phyloP scores from a whole-genome alignment of 1,140 invertebrate genomes.

The Periplaneta americana region DNA sequence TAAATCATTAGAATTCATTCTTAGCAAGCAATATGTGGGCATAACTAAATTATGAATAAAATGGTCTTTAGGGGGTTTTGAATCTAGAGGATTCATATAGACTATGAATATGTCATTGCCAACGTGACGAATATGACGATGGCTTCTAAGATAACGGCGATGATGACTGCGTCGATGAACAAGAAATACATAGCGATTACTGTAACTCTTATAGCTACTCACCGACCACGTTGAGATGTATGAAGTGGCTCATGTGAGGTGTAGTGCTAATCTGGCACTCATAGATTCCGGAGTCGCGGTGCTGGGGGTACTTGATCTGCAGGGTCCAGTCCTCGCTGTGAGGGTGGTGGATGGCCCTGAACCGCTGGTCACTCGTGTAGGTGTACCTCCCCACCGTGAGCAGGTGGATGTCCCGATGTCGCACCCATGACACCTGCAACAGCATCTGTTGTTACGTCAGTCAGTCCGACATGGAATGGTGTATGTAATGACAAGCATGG shows the following conservation, averaged over 20 bases:
- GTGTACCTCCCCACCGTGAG: conserved; percentile 86
- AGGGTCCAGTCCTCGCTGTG: conserved; percentile 87
- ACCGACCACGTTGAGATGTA: conserved; percentile 82
- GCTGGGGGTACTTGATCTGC: conserved; percentile 79
- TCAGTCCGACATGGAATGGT: background rate
- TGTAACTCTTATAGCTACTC: conserved; percentile 48
- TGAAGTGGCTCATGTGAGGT: conserved; percentile 80
- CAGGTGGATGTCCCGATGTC: conserved; percentile 81
- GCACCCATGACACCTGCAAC: conserved; percentile 83
- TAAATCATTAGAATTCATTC: no score
- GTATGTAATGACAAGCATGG: no score
- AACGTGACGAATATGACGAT: no score
- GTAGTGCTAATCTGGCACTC: conserved; percentile 88
- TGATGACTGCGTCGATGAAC: no score
- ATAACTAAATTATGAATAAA: no score
- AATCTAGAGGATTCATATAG: no score
- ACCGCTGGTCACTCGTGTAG: conserved; percentile 86
- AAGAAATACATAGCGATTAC: no score
- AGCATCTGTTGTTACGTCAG: conserved; percentile 49
- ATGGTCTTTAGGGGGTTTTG: no score
- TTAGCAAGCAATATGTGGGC: no score
- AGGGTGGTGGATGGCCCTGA: conserved; percentile 75
- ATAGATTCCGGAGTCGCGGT: conserved; percentile 78
- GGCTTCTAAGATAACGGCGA: no score
- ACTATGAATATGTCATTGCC: no score